Conservation (phyloP, 1,140 invertebrate genomes). For the Lepidurus arcticus region DNA sequence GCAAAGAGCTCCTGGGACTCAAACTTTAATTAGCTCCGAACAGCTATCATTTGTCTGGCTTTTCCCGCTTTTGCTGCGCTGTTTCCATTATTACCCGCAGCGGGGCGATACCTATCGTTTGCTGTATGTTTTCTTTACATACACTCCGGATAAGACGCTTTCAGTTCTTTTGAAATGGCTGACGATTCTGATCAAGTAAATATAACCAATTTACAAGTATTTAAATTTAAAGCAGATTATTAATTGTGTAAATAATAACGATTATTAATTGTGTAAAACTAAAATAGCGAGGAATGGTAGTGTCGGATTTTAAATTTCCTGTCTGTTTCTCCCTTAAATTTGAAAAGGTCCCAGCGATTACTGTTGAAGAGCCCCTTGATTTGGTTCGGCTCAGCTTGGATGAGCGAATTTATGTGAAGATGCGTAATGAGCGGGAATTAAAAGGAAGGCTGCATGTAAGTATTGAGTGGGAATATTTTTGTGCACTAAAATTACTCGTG, state of each 20-base stretch:
- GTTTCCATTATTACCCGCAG: too few species aligned
- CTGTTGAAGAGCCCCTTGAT: slow-evolving; percentile 95
- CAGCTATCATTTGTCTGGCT: too few species aligned
- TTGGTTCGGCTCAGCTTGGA: slow-evolving; percentile 91
- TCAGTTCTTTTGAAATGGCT: neutral
- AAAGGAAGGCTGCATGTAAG: slow-evolving; percentile 87
- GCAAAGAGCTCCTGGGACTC: too few species aligned
- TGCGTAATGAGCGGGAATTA: slow-evolving; percentile 94
- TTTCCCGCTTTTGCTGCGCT: too few species aligned
- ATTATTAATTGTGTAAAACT: neutral
- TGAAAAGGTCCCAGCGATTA: slow-evolving; percentile 65
- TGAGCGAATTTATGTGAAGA: slow-evolving; percentile 97
- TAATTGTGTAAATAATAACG: neutral
- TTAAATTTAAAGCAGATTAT: too few species aligned
- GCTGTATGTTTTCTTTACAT: neutral
- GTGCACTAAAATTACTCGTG: too few species aligned
- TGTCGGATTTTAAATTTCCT: neutral
- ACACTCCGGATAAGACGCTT: neutral
- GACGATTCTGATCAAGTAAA: neutral
- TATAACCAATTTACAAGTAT: neutral
- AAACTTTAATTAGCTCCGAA: too few species aligned
- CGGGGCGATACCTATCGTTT: too few species aligned
- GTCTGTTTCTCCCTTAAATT: neutral
- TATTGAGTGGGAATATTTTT: slow-evolving; percentile 35
- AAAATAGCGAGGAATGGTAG: neutral